Evolutionary conservation across 2,113 vertebrate species (phyloP), one percentile per base, ranked within the genome.

Genomic region (Coreoperca whiteheadi): DNA sequence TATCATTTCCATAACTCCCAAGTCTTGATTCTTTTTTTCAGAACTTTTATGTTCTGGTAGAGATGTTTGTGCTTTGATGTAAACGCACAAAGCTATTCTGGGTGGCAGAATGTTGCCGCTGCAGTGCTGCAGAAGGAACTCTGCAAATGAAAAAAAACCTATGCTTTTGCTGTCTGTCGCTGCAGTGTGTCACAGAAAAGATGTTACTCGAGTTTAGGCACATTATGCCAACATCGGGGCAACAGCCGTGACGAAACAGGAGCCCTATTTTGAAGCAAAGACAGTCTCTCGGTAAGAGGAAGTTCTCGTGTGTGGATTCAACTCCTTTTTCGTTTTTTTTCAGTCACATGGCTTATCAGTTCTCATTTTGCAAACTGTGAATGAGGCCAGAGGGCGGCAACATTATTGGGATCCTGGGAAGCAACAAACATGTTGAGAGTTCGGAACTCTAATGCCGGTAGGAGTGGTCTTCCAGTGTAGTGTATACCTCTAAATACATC

Each of bases 1-100:
- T 90, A 91, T 87, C 71, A 88, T 92, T 91, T 90, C 90, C 86
- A 89, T 91, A 83, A 90, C 82, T 85, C 74, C 30, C 32, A 54
- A 80, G 77, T 84, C 87, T 72, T 77, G 68, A 89, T 77, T 87
- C 74, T 74, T 88, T 78, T 72, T 66, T 67, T 87, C 71, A 51
- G 72, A 88, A 80, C 81, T 83, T 85, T 76, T 76, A 76, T 87
- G 75, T 74, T 8, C 77, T 84, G 75, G 20, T 65, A 64, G 56
- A 83, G 61, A 68, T 56, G 57, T 79, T 85, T 67, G 73, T 57
- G 84, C 86, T 90, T 87, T 84, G 83, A 77, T 87, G 77, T 83
- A 74, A 74, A 78, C 71, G 77, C 72, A 77, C 64, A 73, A 54
- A 84, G 86, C 72, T 85, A 83, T 80, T 82, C 76, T 82, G 65